Evolutionary conservation across 2,113 vertebrate species (phyloP).

Genomic region (Albula goreensis): DNA sequence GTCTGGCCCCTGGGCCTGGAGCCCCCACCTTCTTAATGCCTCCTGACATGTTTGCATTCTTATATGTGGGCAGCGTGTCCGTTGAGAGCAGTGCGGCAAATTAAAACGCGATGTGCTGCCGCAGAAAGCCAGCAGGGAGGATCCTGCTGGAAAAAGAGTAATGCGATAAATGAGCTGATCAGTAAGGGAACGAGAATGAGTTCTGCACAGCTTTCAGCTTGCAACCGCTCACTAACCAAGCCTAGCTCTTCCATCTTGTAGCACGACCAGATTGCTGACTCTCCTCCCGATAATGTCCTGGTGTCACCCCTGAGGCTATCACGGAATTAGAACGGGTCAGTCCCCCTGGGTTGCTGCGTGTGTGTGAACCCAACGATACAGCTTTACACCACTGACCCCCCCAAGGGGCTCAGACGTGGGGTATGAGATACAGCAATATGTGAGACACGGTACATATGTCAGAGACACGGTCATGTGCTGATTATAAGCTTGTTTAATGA

Average conservation of each 20-base stretch:
- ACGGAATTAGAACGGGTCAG: slow-evolving; percentile 17
- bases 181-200: background rate
- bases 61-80: background rate
- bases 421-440: too few species aligned
- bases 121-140: background rate
- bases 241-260: background rate
- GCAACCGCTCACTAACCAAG: background rate
- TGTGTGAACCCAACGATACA: background rate
- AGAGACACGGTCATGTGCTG: too few species aligned
- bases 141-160: background rate
- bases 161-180: background rate
- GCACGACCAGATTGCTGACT: background rate
- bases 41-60: background rate
- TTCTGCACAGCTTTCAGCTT: background rate
- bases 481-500: too few species aligned
- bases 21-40: background rate
- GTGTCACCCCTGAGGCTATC: background rate
- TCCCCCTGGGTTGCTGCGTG: background rate
- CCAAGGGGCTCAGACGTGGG: background rate
- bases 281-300: background rate
- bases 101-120: background rate
- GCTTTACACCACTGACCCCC: background rate
- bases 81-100: background rate
- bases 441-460: too few species aligned
- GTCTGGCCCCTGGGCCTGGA: background rate